Evolutionary conservation across 2,113 vertebrate species (phyloP), one percentile per base, ranked within the genome.

Genomic region (Solea senegalensis): DNA sequence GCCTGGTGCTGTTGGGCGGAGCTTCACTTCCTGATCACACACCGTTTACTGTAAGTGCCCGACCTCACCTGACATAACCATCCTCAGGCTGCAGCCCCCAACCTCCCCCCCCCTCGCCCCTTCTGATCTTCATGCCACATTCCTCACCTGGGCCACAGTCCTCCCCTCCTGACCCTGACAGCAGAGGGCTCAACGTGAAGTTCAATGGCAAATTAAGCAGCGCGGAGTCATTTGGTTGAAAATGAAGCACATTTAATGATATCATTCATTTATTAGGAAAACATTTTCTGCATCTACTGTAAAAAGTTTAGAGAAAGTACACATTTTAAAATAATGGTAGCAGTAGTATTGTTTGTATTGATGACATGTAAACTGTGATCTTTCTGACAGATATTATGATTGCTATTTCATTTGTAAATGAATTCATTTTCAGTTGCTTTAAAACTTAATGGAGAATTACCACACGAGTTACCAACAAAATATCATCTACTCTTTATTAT

Each of bases 61-160:
- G 40, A 8, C 60, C 53, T 48, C 16, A 58, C 39, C 46, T 12
- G 11, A 69, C 69, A 53, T 34, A 59, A 16, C 26, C 41, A 5
- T 50, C 54, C 50, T 65, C 10, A 28, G 65, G 58, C 68, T 40
- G 60, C 67, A 74, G 52, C 63, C 57, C 9, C 58, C 73, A 52
- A 11, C 58, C 73, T 65, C 7, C 76, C 85, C 80, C 21, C 21
- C 21, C 21, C 21, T 44, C 10, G 10, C 43, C 5, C 45, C 8
- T 89, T 92, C 78, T 81, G 74, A 89, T 70, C 63, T 49, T 54
- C 41, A 12, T 92, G 91, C 43, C 68, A 94, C 82, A 94, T 94
- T 94, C 92, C 93, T 91, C 93, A 93, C 83, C 74, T 69, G 74
- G 68, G 69, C 69, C 80, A 68, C 58, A 92, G 85, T 44, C 76